phyloP scores from a whole-genome alignment of 2,797 vertebrate genomes.

The Cossypha heuglini region DNA sequence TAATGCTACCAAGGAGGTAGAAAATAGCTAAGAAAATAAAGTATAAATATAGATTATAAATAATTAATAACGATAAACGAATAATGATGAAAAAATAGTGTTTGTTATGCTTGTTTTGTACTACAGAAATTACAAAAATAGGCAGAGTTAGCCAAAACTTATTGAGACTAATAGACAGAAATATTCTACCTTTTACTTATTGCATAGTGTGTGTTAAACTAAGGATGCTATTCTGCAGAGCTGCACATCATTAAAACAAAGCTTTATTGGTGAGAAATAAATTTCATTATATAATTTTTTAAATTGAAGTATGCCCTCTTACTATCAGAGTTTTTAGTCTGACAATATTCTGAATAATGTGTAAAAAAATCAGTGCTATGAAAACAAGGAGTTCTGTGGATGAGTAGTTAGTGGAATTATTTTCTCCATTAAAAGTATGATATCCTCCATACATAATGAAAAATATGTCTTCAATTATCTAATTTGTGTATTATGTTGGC shows the following conservation, averaged over 20 bases:
- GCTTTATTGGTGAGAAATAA: background rate
- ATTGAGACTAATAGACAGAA: background rate
- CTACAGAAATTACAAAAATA: background rate
- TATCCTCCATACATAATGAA: background rate
- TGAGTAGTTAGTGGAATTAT: background rate
- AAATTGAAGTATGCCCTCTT: background rate
- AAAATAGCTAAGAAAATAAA: background rate
- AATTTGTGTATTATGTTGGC: background rate
- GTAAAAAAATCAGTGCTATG: background rate
- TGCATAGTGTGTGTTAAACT: background rate
- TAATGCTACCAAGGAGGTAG: background rate
- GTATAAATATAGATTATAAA: background rate
- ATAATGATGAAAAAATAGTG: background rate
- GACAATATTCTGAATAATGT: background rate
- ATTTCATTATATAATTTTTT: background rate
- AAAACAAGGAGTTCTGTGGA: background rate
- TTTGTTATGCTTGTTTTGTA: background rate
- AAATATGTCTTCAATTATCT: background rate
- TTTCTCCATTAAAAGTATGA: background rate
- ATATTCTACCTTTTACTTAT: background rate
- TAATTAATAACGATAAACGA: background rate
- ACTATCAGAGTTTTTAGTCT: background rate
- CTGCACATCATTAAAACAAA: background rate
- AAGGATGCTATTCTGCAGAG: background rate
- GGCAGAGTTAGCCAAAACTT: background rate